Evolutionary conservation across 2,888 invertebrate genomes (phyloP).

Genomic region (Crocallis elinguaria): DNA sequence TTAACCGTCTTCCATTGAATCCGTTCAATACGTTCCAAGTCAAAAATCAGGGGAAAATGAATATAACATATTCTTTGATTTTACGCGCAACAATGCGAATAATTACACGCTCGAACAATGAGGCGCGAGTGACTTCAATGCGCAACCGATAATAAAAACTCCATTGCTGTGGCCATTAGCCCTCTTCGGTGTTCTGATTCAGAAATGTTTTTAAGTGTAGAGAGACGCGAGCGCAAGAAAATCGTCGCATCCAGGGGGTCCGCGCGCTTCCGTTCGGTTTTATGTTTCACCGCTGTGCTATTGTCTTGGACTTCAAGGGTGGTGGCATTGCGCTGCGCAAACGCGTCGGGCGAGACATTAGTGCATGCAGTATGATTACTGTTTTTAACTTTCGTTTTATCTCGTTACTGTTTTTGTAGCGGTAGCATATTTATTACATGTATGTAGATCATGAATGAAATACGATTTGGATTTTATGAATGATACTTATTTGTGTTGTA

Average conservation of each 20-base stretch:
- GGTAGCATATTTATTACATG: not conserved
- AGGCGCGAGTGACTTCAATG: constrained; percentile 77
- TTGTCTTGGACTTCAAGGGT: constrained; percentile 73
- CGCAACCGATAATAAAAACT: constrained; percentile 68
- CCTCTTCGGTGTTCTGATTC: constrained; percentile 60
- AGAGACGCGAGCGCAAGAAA: constrained; percentile 76
- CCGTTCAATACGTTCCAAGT: constrained; percentile 72
- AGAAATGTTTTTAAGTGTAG: constrained; percentile 49
- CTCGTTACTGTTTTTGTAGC: not conserved
- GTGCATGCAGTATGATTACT: constrained; percentile 13
- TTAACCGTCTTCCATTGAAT: constrained; percentile 79
- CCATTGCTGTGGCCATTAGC: constrained; percentile 61
- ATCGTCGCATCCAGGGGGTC: constrained; percentile 77
- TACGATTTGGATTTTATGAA: no score
- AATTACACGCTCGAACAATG: constrained; percentile 82
- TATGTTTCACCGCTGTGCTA: constrained; percentile 63
- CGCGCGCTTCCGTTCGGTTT: constrained; percentile 80
- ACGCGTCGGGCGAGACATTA: constrained; percentile 5
- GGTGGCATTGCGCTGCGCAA: constrained; percentile 51
- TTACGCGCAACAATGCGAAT: constrained; percentile 75
- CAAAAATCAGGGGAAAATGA: constrained; percentile 80
- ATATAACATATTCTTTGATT: constrained; percentile 82
- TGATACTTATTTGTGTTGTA: no score
- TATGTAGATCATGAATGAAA: not conserved
- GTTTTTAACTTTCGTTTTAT: constrained; percentile 15